Base-by-base conservation (phyloP, 1,140 invertebrate genomes). In the Drosophila simulans region DNA sequence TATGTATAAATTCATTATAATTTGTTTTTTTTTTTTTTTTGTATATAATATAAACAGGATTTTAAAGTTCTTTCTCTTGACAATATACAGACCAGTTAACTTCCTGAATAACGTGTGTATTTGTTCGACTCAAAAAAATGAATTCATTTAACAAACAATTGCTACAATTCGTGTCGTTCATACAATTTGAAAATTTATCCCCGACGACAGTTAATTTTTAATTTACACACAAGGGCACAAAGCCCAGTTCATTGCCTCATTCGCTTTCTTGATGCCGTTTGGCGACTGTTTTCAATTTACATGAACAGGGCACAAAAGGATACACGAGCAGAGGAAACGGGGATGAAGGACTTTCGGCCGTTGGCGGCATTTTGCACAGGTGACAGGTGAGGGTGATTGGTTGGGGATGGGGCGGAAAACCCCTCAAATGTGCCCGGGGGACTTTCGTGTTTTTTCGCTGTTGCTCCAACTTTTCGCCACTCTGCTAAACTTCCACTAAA, bases 271-370 rank as follows among this genome's bases (percentile, higher is more conserved):
- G 78, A 88, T 82, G 79, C 74, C 69, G 85, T 88, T 88, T 76
- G 72, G 83, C 31, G 81, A 76, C 75, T 81, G 74, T 82, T 86
- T 86, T 86, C 83, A 86, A 86, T 86, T 88, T 86, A 58, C 83
- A 86, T 82, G 69, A 56, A 63, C 70, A 56, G 58, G 57, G 54
- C 78, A 73, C 80, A 79, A 75, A 83, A 69, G 62, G 69, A 69
- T 63, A 59, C 17, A 57, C 27, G 31, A 27, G 27, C 25, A 48
- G 42, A 12, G 20, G 20, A 43, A 13, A 39, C 39, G 27, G 42
- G 35, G 17, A 22, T 42, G 22, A 57, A 35, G 34, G 27, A 39
- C 17, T 54, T 49, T 40, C 69, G 40, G 17, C 75, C 76, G 49
- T 20, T 60, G 80, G 63, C 80, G 70, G 76, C 81, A 73, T 84